Percentiles rank a stretch among this genome's conserved stretches.
Evolutionary conservation across 2,888 invertebrate genomes (phyloP).

Genomic region (Hypomecis atomaria): DNA sequence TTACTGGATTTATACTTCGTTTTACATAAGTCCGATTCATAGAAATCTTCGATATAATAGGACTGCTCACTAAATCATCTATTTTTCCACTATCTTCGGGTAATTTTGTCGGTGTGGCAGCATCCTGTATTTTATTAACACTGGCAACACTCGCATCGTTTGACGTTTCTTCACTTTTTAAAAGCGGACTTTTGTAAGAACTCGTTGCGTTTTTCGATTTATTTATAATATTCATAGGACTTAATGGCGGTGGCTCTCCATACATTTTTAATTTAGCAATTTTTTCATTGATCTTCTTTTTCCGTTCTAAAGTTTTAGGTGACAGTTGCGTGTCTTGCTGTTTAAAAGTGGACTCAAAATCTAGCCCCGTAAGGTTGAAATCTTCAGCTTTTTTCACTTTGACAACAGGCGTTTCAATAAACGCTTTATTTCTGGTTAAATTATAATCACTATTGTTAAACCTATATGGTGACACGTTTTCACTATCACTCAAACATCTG

Average conservation of each 20-base stretch:
- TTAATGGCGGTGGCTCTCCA: conserved; percentile 83
- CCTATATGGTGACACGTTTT: conserved; percentile 71
- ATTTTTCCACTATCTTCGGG: conserved; percentile 42
- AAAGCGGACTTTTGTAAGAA: conserved; percentile 69
- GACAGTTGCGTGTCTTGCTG: conserved; percentile 61
- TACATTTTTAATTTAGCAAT: conserved; percentile 81
- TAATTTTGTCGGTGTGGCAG: conserved; percentile 49
- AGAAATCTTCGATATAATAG: conserved; percentile 56
- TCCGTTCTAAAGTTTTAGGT: conserved; percentile 59
- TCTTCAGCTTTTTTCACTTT: conserved; percentile 52
- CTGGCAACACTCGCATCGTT: conserved; percentile 19
- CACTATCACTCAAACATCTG: conserved; percentile 48
- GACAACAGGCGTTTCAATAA: conserved; percentile 63
- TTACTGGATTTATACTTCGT: conserved; percentile 59
- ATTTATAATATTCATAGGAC: conserved; percentile 74
- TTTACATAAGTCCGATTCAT: conserved; percentile 60
- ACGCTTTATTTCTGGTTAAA: conserved; percentile 61
- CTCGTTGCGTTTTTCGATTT: conserved; percentile 64
- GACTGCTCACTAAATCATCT: conserved; percentile 48
- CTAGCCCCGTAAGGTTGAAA: conserved; percentile 70
- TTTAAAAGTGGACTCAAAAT: conserved; percentile 77
- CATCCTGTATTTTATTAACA: conserved; percentile 40
- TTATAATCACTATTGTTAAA: conserved; percentile 61
- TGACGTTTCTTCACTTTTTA: conserved; percentile 39
- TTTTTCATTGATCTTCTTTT: conserved; percentile 67